phyloP scores from a whole-genome alignment of 1,140 invertebrate genomes.

The Antheraea mylitta region DNA sequence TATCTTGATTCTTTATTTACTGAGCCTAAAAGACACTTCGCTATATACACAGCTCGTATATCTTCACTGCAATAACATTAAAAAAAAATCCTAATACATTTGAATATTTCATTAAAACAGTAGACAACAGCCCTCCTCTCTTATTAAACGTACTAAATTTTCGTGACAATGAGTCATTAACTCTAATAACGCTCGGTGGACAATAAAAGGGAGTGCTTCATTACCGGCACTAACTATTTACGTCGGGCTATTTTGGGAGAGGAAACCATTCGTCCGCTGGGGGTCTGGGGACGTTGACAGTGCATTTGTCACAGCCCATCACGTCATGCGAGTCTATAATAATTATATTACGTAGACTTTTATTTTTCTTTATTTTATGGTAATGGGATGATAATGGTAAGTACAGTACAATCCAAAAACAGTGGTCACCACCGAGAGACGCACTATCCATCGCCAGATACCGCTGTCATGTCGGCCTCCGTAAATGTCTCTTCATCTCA shows the following conservation, averaged over 20 bases:
- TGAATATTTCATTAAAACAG: background rate
- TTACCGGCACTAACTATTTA: slow-evolving; percentile 24
- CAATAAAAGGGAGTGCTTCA: slow-evolving; percentile 14
- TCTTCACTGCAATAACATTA: too few species aligned
- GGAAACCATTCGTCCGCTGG: slow-evolving; percentile 35
- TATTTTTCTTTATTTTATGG: background rate
- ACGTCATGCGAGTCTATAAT: background rate
- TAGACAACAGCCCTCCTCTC: background rate
- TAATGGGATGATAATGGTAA: too few species aligned
- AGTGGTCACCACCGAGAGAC: too few species aligned
- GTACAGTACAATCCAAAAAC: too few species aligned
- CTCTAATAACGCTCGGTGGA: slow-evolving; percentile 3
- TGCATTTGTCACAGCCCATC: background rate
- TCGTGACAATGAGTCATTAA: slow-evolving; percentile 2
- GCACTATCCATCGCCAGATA: too few species aligned
- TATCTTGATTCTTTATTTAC: too few species aligned
- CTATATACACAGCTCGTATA: too few species aligned
- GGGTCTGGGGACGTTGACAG: slow-evolving; percentile 24
- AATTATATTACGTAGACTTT: background rate
- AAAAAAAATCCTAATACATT: too few species aligned
- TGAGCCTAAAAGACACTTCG: too few species aligned
- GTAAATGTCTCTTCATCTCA: too few species aligned
- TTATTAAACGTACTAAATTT: background rate
- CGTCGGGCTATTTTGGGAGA: slow-evolving; percentile 29
- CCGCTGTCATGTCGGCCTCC: too few species aligned